These are phyloP conservation scores for Carpatolechia fugitivella DNA, from an alignment of 2,888 invertebrate genomes.

Conservation along the genomic window DNA sequence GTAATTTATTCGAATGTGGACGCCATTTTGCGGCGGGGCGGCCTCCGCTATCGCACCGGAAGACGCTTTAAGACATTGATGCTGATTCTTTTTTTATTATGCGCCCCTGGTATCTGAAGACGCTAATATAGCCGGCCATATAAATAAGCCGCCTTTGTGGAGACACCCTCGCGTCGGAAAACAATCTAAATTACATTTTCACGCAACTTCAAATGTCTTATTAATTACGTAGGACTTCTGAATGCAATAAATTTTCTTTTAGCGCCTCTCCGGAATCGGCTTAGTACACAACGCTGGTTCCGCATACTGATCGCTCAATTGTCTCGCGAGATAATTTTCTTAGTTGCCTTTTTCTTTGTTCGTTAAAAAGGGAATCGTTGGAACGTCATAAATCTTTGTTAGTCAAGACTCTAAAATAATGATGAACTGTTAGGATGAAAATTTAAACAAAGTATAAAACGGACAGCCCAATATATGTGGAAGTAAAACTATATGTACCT, in stretches of 20 bases:
- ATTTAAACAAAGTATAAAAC: background rate
- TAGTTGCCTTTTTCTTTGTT: constrained; percentile 32
- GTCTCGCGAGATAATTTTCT: constrained; percentile 44
- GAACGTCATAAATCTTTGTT: constrained; percentile 2
- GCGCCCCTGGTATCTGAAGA: constrained; percentile 75
- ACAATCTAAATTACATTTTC: constrained; percentile 80
- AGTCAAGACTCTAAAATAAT: too few species aligned
- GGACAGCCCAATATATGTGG: too few species aligned
- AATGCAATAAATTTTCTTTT: constrained; percentile 79
- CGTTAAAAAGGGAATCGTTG: constrained; percentile 10
- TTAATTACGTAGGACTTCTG: constrained; percentile 78
- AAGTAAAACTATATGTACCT: too few species aligned
- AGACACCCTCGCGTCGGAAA: constrained; percentile 62
- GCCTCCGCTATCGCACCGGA: constrained; percentile 67
- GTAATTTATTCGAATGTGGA: constrained; percentile 76
- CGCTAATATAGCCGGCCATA: constrained; percentile 77
- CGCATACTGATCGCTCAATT: constrained; percentile 67
- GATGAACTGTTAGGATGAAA: constrained; percentile 1
- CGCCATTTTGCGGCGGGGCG: constrained; percentile 76
- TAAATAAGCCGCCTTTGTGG: constrained; percentile 76
- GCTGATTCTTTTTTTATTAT: constrained; percentile 79
- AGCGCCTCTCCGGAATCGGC: constrained; percentile 70
- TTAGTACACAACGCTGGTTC: constrained; percentile 67
- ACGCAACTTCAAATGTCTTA: constrained; percentile 80
- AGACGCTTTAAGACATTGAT: constrained; percentile 77